Evolutionary conservation across 2,888 invertebrate species (phyloP).

Genomic region (Dugesia japonica): DNA sequence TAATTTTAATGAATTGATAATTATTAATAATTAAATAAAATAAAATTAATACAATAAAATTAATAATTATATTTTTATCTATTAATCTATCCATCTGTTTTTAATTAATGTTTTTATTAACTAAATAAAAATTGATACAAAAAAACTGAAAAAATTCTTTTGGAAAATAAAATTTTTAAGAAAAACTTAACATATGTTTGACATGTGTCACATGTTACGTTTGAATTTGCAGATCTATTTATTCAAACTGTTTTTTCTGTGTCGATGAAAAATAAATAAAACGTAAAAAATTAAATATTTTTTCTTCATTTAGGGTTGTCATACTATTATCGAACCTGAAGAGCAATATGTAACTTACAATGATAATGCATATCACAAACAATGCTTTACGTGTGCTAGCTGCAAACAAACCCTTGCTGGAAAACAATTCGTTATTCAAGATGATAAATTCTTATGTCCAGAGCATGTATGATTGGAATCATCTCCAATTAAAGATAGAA

Average conservation of each 20-base stretch:
- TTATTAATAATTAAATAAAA: too few relatives aligned
- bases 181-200: neutral
- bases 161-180: neutral
- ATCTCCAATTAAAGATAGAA: neutral
- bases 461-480: constrained; percentile 23
- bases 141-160: too few relatives aligned
- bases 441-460: constrained; percentile 13
- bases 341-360: constrained; percentile 25
- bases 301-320: neutral
- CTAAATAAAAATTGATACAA: too few relatives aligned
- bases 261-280: too few relatives aligned
- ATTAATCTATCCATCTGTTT: too few relatives aligned
- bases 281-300: too few relatives aligned
- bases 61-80: too few relatives aligned
- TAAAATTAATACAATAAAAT: too few relatives aligned
- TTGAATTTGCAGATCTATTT: neutral
- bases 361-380: constrained; percentile 24
- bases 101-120: too few relatives aligned
- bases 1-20: too few relatives aligned
- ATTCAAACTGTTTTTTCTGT: too few relatives aligned
- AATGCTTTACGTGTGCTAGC: constrained; percentile 21
- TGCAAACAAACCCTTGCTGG: constrained; percentile 21
- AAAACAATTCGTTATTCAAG: constrained; percentile 25
- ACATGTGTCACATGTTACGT: neutral
- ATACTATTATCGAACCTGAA: constrained; percentile 17